These are phyloP conservation scores for Sigmodon hispidus DNA, from an alignment of 2,113 vertebrate genomes.

Conservation along the genomic window DNA sequence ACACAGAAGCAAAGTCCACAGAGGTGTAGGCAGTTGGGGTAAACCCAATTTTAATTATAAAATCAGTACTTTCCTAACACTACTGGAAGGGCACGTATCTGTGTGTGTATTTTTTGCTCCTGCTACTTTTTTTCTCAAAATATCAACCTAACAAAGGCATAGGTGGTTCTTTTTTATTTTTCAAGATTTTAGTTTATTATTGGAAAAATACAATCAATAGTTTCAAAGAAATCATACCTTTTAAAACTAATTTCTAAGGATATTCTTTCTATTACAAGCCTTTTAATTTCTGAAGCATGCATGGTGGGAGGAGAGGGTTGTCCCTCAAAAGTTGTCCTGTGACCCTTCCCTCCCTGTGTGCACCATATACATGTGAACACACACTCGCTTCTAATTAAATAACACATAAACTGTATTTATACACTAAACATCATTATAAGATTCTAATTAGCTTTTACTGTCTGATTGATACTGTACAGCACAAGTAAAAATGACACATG, in stretches of 20 bases:
- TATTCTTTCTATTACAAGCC: not conserved
- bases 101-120: not conserved
- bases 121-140: not conserved
- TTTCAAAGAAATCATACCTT: slow-evolving; percentile 19
- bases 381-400: not conserved
- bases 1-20: not conserved
- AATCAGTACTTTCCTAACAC: not conserved
- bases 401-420: not conserved
- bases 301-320: not conserved
- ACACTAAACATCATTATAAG: not conserved
- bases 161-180: not conserved
- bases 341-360: not conserved
- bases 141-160: not conserved
- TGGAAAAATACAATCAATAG: not conserved
- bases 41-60: not conserved
- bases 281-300: not conserved
- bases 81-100: not conserved
- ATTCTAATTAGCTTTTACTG: not conserved
- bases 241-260: not conserved
- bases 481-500: not conserved
- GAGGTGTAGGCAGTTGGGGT: not conserved
- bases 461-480: not conserved
- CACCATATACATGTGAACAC: not conserved
- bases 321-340: too few species aligned
- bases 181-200: slow-evolving; percentile 16